Conservation (phyloP, 2,888 invertebrate species). For the Rhingia rostrata region DNA sequence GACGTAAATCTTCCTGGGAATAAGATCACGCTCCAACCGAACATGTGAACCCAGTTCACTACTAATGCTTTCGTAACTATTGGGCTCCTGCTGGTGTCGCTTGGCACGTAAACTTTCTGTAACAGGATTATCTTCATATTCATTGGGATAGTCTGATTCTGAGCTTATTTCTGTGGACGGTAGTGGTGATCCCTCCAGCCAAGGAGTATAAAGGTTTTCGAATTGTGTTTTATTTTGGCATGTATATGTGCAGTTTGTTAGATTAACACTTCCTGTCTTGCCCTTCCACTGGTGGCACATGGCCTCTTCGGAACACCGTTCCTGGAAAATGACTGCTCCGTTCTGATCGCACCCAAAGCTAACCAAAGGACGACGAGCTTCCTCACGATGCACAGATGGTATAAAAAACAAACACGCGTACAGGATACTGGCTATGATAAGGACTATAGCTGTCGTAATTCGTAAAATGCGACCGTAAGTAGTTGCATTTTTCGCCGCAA, state of each 20-base stretch:
- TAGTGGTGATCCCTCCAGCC: constrained; percentile 79
- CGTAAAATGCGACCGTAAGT: constrained; percentile 87
- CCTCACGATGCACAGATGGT: constrained; percentile 86
- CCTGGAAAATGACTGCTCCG: constrained; percentile 89
- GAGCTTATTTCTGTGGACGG: constrained; percentile 81
- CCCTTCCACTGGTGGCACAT: constrained; percentile 88
- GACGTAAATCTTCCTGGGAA: constrained; percentile 79
- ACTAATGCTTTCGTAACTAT: constrained; percentile 76
- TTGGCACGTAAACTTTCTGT: constrained; percentile 78
- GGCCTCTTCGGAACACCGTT: constrained; percentile 87
- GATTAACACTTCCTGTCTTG: constrained; percentile 86
- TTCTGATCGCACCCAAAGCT: constrained; percentile 88
- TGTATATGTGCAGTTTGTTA: constrained; percentile 88
- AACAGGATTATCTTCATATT: constrained; percentile 80
- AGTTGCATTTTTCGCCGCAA: constrained; percentile 81
- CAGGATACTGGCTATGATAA: constrained; percentile 87
- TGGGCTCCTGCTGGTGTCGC: constrained; percentile 75
- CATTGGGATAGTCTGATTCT: constrained; percentile 82
- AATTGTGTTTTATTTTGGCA: constrained; percentile 84
- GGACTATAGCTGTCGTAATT: constrained; percentile 87
- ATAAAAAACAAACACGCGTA: constrained; percentile 88
- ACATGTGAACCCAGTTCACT: constrained; percentile 59
- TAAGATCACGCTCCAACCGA: constrained; percentile 75
- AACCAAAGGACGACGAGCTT: constrained; percentile 85
- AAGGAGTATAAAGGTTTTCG: constrained; percentile 81